Evolutionary conservation across 2,888 invertebrate genomes (phyloP).

Genomic region (Autographa gamma): DNA sequence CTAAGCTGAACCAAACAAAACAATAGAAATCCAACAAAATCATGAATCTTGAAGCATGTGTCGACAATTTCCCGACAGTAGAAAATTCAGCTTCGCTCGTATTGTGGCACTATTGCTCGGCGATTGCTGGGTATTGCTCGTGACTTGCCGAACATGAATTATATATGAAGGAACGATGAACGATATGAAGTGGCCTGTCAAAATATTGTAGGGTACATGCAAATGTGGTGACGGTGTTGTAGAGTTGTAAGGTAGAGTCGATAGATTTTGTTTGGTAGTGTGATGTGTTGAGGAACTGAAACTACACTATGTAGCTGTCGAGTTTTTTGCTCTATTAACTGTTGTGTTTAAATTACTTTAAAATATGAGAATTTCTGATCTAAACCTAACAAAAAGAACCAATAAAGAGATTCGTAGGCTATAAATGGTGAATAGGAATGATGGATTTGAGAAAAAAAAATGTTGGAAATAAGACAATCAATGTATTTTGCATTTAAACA

Average conservation of each 20-base stretch:
- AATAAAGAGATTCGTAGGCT: no score
- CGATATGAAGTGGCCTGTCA: slow-evolving; percentile 37
- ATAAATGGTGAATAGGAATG: no score
- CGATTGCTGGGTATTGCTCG: slow-evolving; percentile 29
- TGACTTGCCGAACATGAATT: slow-evolving; percentile 61
- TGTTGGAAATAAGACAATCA: no score
- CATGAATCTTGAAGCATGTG: slow-evolving; percentile 41
- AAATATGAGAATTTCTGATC: no score
- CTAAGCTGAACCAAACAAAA: not conserved
- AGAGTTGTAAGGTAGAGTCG: not conserved
- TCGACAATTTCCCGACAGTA: slow-evolving; percentile 52
- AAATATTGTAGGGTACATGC: slow-evolving; percentile 35
- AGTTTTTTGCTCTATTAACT: no score
- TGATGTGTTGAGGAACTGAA: not conserved
- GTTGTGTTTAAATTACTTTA: no score
- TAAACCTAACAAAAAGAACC: no score
- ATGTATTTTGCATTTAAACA: no score
- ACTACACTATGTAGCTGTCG: no score
- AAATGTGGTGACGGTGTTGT: not conserved
- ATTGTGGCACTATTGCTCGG: slow-evolving; percentile 43
- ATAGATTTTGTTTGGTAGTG: not conserved
- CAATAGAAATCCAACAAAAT: slow-evolving; percentile 14
- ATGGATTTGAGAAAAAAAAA: no score
- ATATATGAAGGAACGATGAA: slow-evolving; percentile 70
- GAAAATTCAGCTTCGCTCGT: slow-evolving; percentile 49